Base-by-base conservation (phyloP, 1,140 invertebrate species). In the Stenopsyche tienmushanensis region DNA sequence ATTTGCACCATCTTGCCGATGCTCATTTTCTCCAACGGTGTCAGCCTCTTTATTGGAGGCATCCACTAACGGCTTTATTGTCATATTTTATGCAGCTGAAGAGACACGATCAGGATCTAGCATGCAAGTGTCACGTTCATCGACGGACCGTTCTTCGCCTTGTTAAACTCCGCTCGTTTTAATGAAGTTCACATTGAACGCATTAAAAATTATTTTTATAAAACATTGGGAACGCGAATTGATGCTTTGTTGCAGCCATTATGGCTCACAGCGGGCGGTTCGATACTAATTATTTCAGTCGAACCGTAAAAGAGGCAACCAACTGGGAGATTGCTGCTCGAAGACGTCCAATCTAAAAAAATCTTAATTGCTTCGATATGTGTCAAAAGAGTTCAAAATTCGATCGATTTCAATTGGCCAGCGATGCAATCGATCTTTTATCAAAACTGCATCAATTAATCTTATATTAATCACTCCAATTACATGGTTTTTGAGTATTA, bases 261-360 rank as follows among this genome's bases (percentile, higher is more conserved):
- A 47, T 47, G 44, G 17, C 8, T 47, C 44, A 15, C 44, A 47
- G 44, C 44, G 17, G 8, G 44, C 3, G 44, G 10, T 47, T 47
- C 44, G 44, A 7, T 47, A 47, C 44, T 47, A 47, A 47, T 47
- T 47, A 47, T 47, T 47, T 47, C 44, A 47, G 44, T 18, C 44
- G 44, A 47, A 47, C 44, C 44, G 44, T 47, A 47, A 47, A 47
- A 47, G 44, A 47, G 44, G 44, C 44, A 47, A 47, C 44, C 44
- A 47, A 47, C 44, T 47, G 44, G 5, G 44, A 47, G 44, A 20
- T 18, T 18, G 44, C 17, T 5, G 44, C 5, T 47, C 44, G 34
- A 39, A 8, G 7, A 39, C 34, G n/a, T n/a, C n/a, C n/a, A n/a
- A n/a, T 7, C 29, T 7, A 34, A 34, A 34, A 34, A 34, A 7